Conservation (phyloP, 2,113 vertebrate species). For the Hydrochoerus hydrochaeris region DNA sequence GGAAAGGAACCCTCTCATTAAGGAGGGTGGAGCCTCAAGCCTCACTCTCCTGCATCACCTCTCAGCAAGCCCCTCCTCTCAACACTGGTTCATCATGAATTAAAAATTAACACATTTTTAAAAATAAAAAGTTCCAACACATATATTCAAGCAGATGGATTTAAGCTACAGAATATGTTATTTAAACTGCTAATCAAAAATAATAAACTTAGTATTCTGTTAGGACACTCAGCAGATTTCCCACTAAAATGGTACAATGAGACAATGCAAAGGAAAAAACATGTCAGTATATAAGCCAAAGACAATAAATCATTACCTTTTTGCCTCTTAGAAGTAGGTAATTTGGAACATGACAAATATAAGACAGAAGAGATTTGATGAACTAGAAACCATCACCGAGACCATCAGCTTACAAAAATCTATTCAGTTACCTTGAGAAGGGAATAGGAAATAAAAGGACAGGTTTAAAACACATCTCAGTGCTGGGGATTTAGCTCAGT, state of each 20-base stretch:
- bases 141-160: not conserved
- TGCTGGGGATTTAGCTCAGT: too few species aligned
- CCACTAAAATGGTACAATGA: not conserved
- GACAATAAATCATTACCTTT: not conserved
- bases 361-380: not conserved
- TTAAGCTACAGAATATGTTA: not conserved
- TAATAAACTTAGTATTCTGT: not conserved
- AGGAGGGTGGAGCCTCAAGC: not conserved
- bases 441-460: not conserved
- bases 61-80: not conserved
- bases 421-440: not conserved
- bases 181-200: not conserved
- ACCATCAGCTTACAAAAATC: not conserved
- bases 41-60: not conserved
- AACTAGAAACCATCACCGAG: not conserved
- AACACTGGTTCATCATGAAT: not conserved
- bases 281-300: not conserved
- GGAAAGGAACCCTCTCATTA: not conserved
- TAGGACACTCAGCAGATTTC: not conserved
- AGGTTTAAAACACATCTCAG: not conserved
- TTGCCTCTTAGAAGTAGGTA: not conserved
- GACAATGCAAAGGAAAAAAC: not conserved
- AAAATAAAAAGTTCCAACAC: not conserved
- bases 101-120: not conserved
- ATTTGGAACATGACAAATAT: not conserved